Conservation (phyloP, 2,888 invertebrate genomes). For the Ectemnius cavifrons region DNA sequence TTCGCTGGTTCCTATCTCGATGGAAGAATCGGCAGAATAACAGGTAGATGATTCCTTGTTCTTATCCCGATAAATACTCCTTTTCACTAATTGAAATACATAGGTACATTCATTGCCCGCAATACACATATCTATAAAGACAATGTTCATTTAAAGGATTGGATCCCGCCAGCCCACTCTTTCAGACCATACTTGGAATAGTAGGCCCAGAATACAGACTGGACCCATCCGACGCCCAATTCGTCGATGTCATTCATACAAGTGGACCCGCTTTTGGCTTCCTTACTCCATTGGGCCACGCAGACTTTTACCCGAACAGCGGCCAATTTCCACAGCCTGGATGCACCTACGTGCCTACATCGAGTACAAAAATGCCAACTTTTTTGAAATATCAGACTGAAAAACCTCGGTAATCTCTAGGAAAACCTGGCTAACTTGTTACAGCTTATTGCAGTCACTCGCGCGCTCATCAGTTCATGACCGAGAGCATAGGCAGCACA, state of each 20-base stretch:
- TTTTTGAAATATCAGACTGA: not conserved
- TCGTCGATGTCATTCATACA: slow-evolving; percentile 80
- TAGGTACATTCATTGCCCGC: not conserved
- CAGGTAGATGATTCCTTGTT: slow-evolving; percentile 48
- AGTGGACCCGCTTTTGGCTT: slow-evolving; percentile 79
- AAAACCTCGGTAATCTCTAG: no score
- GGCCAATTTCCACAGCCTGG: slow-evolving; percentile 69
- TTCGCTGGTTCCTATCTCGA: slow-evolving; percentile 65
- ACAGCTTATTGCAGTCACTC: slow-evolving; percentile 69
- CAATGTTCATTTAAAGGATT: slow-evolving; percentile 61
- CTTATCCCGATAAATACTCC: not conserved
- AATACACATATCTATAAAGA: not conserved
- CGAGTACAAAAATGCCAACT: slow-evolving; percentile 56
- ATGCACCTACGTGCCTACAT: slow-evolving; percentile 66
- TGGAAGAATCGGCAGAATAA: slow-evolving; percentile 66
- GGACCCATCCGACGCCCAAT: slow-evolving; percentile 78
- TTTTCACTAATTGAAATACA: not conserved
- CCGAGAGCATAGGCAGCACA: slow-evolving; percentile 67
- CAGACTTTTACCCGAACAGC: slow-evolving; percentile 77
- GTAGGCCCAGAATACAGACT: slow-evolving; percentile 76
- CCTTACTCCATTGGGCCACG: slow-evolving; percentile 78
- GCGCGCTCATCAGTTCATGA: slow-evolving; percentile 68
- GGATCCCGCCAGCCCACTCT: slow-evolving; percentile 79
- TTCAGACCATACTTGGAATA: slow-evolving; percentile 74
- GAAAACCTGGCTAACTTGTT: slow-evolving; percentile 5